Percentiles rank a stretch among this genome's conserved stretches.
Evolutionary conservation across 2,113 vertebrate species (phyloP).

Genomic region (Silurus meridionalis): DNA sequence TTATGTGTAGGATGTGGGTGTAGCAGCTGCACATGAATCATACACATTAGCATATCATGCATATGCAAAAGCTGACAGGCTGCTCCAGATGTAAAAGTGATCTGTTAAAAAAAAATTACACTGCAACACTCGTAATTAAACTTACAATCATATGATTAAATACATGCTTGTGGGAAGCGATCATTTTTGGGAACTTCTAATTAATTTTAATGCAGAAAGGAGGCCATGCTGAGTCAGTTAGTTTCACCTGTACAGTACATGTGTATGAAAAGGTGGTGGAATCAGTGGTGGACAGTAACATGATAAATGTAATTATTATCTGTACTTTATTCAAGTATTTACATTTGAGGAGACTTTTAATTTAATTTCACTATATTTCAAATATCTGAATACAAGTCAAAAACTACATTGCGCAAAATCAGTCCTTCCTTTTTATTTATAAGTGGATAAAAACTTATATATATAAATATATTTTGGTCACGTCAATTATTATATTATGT

Average conservation of each 20-base stretch:
- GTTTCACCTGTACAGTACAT: background rate
- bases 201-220: background rate
- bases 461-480: no score
- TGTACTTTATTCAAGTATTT: no score
- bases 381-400: no score
- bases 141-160: background rate
- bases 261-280: background rate
- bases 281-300: no score
- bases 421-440: no score
- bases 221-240: background rate
- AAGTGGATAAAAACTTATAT: no score
- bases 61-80: constrained; percentile 36
- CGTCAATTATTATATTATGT: no score
- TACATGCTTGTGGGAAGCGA: background rate
- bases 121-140: background rate
- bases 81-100: constrained; percentile 13
- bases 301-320: no score
- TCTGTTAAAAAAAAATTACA: background rate
- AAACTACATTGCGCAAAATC: no score
- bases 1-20: constrained; percentile 55
- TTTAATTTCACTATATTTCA: no score
- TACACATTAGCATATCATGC: constrained; percentile 45
- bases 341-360: no score
- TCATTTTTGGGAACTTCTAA: background rate
- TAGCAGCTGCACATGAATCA: constrained; percentile 52